phyloP scores from a whole-genome alignment of 2,113 vertebrate genomes.

The Python bivittatus region DNA sequence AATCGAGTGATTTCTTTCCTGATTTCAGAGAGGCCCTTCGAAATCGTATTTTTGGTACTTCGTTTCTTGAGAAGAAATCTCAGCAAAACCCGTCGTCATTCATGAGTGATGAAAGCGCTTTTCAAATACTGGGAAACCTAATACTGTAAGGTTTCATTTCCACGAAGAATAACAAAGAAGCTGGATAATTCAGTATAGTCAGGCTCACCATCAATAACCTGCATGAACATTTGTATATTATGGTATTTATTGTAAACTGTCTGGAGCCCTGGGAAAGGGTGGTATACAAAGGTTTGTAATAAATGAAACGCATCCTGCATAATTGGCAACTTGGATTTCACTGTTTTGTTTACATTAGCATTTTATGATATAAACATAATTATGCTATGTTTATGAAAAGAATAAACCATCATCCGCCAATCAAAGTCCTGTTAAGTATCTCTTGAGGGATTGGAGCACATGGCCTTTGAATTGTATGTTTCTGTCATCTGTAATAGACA shows the following conservation, averaged over 20 bases:
- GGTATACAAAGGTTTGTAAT: neutral
- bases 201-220: neutral
- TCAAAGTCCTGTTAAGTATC: neutral
- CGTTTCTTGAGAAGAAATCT: neutral
- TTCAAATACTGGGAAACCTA: conserved; percentile 14
- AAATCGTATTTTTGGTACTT: neutral
- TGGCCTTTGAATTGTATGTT: neutral
- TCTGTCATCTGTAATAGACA: too few species aligned
- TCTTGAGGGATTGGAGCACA: neutral
- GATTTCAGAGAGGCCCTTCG: neutral
- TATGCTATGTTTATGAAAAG: neutral
- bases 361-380: neutral
- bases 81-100: neutral
- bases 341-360: conserved; percentile 44
- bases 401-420: neutral
- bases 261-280: neutral
- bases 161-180: neutral
- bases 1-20: neutral
- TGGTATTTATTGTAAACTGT: neutral
- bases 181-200: neutral
- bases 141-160: neutral
- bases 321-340: neutral
- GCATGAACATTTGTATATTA: neutral
- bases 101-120: neutral
- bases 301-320: neutral